Evolutionary conservation across 1,140 invertebrate species (phyloP).

Genomic region (Aphelinus certus): DNA sequence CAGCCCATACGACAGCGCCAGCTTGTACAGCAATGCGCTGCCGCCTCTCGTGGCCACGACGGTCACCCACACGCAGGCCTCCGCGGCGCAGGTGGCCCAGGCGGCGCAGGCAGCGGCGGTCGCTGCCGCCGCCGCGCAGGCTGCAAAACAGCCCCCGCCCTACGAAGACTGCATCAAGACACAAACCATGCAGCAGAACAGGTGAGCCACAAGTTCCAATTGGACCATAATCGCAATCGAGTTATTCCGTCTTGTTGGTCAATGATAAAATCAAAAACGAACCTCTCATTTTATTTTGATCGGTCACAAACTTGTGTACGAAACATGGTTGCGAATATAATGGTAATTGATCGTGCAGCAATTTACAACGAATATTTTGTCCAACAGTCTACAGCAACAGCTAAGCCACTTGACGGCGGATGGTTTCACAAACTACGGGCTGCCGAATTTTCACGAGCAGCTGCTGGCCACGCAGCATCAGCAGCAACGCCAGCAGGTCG

Average conservation of each 20-base stretch:
- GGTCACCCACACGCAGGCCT: constrained; percentile 44
- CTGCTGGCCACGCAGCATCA: constrained; percentile 68
- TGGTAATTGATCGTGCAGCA: no score
- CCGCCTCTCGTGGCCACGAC: constrained; percentile 72
- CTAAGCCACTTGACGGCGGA: constrained; percentile 63
- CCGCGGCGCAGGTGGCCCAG: not conserved
- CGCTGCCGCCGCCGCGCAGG: constrained; percentile 26
- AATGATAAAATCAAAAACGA: no score
- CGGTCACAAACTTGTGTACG: no score
- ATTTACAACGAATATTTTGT: not conserved
- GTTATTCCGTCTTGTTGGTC: no score
- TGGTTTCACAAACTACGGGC: constrained; percentile 69
- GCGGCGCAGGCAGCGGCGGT: constrained; percentile 24
- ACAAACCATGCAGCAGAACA: constrained; percentile 64
- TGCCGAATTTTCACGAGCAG: constrained; percentile 72
- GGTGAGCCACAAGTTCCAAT: constrained; percentile 2
- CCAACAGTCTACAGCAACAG: constrained; percentile 66
- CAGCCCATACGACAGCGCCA: constrained; percentile 81
- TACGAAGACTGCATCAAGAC: constrained; percentile 89
- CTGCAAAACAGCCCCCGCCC: constrained; percentile 80
- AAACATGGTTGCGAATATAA: no score
- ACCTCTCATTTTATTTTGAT: no score
- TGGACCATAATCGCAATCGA: not conserved
- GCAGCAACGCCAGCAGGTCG: constrained; percentile 65
- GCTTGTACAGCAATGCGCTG: constrained; percentile 82